Conservation (phyloP, 2,113 vertebrate genomes). For the Corythaeola cristata region DNA sequence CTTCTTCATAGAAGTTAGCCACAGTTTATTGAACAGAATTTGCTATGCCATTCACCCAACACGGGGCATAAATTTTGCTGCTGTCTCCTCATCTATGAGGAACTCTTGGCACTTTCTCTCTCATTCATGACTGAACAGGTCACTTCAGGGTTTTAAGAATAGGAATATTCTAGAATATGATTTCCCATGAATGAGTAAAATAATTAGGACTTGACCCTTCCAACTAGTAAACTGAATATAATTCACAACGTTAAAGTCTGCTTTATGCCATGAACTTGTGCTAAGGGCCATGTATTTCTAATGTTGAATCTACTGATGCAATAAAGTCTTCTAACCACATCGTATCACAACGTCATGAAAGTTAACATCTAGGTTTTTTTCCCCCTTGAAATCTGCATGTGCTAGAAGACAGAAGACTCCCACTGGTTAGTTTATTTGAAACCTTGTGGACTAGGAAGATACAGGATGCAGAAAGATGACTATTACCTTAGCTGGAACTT, state of each 20-base stretch:
- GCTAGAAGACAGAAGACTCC: neutral
- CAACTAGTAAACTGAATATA: neutral
- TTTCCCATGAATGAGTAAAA: neutral
- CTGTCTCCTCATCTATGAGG: neutral
- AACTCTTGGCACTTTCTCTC: neutral
- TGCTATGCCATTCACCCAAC: neutral
- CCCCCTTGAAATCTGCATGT: neutral
- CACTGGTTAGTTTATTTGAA: neutral
- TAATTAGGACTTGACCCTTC: neutral
- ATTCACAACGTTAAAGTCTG: neutral
- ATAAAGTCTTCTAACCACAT: neutral
- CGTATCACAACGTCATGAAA: neutral
- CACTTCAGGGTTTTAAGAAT: neutral
- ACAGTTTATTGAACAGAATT: neutral
- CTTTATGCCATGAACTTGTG: neutral
- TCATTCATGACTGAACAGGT: neutral
- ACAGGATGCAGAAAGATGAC: neutral
- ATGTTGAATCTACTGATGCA: neutral
- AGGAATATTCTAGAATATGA: neutral
- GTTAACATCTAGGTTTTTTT: neutral
- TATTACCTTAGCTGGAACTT: conserved; percentile 85
- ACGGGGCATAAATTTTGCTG: neutral
- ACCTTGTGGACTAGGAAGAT: neutral
- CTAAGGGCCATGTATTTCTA: neutral
- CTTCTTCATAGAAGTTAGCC: neutral